Percentiles rank a stretch among this genome's conserved stretches.
These are phyloP conservation scores for Ophioninae sp. DNA, from an alignment of 2,888 invertebrate species.

Conservation along the genomic window DNA sequence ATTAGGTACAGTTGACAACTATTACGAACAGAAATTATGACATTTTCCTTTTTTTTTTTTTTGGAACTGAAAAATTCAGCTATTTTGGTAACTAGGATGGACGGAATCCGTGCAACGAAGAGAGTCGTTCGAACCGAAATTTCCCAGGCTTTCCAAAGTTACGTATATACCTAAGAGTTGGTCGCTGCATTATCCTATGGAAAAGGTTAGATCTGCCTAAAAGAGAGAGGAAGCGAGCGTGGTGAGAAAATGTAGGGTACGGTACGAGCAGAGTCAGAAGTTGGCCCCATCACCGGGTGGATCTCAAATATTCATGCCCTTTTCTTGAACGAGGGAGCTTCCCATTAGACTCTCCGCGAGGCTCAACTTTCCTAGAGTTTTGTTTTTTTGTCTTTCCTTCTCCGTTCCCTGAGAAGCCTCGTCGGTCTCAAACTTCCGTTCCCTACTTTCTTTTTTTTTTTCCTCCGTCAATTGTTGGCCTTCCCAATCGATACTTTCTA, in stretches of 20 bases:
- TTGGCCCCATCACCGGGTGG: conserved; percentile 28
- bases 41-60: too few relatives aligned
- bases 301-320: conserved; percentile 61
- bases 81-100: conserved; percentile 1
- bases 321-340: conserved; percentile 42
- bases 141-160: conserved; percentile 17
- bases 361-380: conserved; percentile 36
- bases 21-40: not conserved
- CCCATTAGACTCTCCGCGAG: conserved; percentile 46
- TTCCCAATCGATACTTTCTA: conserved; percentile 22
- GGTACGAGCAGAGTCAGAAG: conserved; percentile 17
- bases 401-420: not conserved
- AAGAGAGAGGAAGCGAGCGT: not conserved
- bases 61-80: not conserved
- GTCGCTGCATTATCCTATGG: not conserved
- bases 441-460: conserved; percentile 39
- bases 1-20: not conserved
- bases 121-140: conserved; percentile 22
- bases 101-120: conserved; percentile 13
- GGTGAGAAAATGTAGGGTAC: conserved; percentile 18
- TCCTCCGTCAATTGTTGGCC: conserved; percentile 13
- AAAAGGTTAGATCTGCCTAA: not conserved
- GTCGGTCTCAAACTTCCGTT: conserved; percentile 11
- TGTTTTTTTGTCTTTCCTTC: not conserved
- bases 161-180: conserved; percentile 11